phyloP scores from a whole-genome alignment of 1,140 invertebrate species.

The Philotrypesis tridentata region DNA sequence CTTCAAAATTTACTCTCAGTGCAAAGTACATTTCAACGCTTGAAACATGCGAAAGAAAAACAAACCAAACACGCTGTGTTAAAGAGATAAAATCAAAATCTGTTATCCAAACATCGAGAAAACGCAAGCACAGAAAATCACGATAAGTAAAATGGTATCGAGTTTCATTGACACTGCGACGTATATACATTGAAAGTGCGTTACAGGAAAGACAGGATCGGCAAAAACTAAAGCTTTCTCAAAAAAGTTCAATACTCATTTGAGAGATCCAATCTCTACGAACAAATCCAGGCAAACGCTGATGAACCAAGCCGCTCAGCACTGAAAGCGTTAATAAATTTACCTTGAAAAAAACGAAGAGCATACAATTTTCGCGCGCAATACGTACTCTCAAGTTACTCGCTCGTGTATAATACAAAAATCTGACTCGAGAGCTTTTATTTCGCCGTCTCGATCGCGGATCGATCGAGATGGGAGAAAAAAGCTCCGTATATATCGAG shows the following conservation, averaged over 20 bases:
- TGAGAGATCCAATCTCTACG: constrained; percentile 47
- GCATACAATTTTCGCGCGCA: neutral
- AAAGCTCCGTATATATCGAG: neutral
- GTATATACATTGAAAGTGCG: neutral
- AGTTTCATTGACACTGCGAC: neutral
- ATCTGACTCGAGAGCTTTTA: too few species aligned
- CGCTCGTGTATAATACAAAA: neutral
- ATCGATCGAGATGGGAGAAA: neutral
- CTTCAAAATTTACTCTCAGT: too few species aligned
- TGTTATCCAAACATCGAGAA: neutral
- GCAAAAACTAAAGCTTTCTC: constrained; percentile 7
- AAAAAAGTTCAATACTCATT: constrained; percentile 40
- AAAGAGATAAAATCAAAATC: neutral
- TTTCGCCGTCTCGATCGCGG: neutral
- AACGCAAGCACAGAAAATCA: neutral
- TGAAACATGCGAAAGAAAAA: too few species aligned
- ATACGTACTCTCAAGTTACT: neutral
- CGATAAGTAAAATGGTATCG: neutral
- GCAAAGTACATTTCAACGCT: too few species aligned
- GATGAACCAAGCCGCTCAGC: constrained; percentile 41
- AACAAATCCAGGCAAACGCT: constrained; percentile 38
- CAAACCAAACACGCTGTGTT: neutral
- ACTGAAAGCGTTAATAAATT: constrained; percentile 47
- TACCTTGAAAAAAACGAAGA: constrained; percentile 16
- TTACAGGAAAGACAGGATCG: neutral